Percentiles rank a stretch among this genome's conserved stretches.
Evolutionary conservation across 92 coral and sea anemone genomes (phyloP).

Genomic region (Paragorgia papillata): DNA sequence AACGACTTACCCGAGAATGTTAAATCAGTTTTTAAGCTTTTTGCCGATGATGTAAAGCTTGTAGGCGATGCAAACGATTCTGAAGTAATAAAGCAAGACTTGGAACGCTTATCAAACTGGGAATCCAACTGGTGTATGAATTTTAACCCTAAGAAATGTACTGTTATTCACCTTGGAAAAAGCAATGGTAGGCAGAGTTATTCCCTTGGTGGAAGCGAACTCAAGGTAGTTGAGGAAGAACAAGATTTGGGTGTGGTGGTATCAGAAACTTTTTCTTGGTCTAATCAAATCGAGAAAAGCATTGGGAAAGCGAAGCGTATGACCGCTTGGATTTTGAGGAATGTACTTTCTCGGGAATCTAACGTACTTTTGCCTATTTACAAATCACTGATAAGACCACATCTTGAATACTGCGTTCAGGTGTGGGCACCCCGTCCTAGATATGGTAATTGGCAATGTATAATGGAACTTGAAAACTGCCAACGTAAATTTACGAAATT

Average conservation of each 20-base stretch:
- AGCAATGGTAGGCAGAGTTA: not conserved
- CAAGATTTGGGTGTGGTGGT: not conserved
- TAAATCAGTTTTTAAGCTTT: not conserved
- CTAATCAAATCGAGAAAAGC: not conserved
- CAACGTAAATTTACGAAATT: conserved; percentile 29
- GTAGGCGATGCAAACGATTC: not conserved
- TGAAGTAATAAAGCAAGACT: no score
- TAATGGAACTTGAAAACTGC: conserved; percentile 24
- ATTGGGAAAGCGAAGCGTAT: conserved; percentile 1
- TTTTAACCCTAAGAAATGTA: not conserved
- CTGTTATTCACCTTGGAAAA: not conserved
- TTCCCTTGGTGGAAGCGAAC: conserved; percentile 1
- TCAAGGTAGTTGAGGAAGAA: conserved; percentile 11
- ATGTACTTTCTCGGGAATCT: conserved; percentile 8
- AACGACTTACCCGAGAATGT: not conserved
- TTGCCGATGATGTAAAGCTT: not conserved
- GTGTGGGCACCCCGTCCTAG: conserved; percentile 24
- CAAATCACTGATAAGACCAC: conserved; percentile 36
- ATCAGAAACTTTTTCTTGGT: not conserved
- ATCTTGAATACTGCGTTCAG: conserved; percentile 37
- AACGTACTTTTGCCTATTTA: conserved; percentile 43
- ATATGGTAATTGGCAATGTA: conserved; percentile 18
- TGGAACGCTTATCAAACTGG: no score
- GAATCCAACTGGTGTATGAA: not conserved
- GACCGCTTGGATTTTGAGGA: not conserved